These are phyloP conservation scores for Proisotoma minuta DNA, from an alignment of 2,888 invertebrate species.

Conservation along the genomic window DNA sequence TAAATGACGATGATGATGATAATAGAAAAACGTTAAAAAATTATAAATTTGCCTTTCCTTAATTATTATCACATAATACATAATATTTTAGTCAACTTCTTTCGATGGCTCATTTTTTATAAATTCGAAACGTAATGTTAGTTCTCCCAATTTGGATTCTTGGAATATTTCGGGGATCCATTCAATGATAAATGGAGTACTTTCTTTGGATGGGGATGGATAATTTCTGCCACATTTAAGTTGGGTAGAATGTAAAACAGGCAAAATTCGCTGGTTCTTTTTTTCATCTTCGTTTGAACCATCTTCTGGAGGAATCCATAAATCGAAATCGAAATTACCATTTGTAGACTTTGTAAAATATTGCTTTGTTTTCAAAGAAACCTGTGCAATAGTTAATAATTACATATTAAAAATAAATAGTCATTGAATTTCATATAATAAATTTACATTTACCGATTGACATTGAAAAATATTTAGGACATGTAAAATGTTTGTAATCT, in stretches of 20 bases:
- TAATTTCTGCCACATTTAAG: constrained; percentile 61
- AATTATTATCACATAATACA: no score
- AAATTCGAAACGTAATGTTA: constrained; percentile 67
- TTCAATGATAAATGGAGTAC: constrained; percentile 65
- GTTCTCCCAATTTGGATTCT: constrained; percentile 65
- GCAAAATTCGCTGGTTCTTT: constrained; percentile 53
- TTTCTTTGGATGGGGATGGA: constrained; percentile 56
- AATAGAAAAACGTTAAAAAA: no score
- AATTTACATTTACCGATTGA: constrained; percentile 53
- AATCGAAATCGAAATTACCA: constrained; percentile 58
- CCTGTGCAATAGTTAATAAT: constrained; percentile 50
- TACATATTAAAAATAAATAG: neutral
- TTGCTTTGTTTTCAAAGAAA: constrained; percentile 61
- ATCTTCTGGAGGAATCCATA: constrained; percentile 52
- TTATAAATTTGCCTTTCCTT: no score
- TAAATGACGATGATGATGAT: no score
- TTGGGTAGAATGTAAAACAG: constrained; percentile 60
- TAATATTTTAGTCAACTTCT: neutral
- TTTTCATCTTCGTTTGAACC: constrained; percentile 51
- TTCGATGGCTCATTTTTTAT: constrained; percentile 53
- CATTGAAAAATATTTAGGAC: constrained; percentile 71
- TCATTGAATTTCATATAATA: neutral
- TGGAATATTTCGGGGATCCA: constrained; percentile 72
- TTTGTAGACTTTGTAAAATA: constrained; percentile 62
- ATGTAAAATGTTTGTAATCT: constrained; percentile 65